Conservation (phyloP, 2,113 vertebrate species). For the Geococcyx californianus region DNA sequence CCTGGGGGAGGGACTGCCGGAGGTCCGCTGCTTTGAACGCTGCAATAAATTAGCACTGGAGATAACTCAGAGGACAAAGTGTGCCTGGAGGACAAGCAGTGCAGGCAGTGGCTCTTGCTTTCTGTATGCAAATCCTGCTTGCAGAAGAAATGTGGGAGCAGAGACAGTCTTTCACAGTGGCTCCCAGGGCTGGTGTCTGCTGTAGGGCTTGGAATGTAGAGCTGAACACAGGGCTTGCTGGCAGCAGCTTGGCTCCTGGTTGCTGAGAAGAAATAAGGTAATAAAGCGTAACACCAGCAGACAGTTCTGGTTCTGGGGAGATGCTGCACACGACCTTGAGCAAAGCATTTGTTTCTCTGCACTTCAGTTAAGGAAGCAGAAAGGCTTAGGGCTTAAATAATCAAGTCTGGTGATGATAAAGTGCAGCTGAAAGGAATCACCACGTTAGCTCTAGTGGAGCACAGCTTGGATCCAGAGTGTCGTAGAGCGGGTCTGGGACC, state of each 20-base stretch:
- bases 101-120: neutral
- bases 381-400: neutral
- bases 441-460: neutral
- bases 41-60: constrained; percentile 47
- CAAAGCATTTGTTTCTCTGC: neutral
- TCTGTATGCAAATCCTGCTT: neutral
- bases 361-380: neutral
- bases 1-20: constrained; percentile 39
- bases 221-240: neutral
- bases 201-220: neutral
- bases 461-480: neutral
- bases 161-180: neutral
- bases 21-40: constrained; percentile 16
- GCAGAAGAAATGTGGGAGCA: neutral
- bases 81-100: constrained; percentile 26
- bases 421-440: neutral
- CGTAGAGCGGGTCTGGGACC: neutral
- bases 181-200: neutral
- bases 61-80: constrained; percentile 57
- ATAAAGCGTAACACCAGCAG: neutral
- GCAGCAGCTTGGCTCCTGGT: neutral
- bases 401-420: neutral
- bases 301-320: neutral
- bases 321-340: neutral
- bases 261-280: neutral